Percentiles rank a stretch among this genome's conserved stretches.
phyloP scores from a whole-genome alignment of 2,113 vertebrate genomes.

The Maccullochella peelii region DNA sequence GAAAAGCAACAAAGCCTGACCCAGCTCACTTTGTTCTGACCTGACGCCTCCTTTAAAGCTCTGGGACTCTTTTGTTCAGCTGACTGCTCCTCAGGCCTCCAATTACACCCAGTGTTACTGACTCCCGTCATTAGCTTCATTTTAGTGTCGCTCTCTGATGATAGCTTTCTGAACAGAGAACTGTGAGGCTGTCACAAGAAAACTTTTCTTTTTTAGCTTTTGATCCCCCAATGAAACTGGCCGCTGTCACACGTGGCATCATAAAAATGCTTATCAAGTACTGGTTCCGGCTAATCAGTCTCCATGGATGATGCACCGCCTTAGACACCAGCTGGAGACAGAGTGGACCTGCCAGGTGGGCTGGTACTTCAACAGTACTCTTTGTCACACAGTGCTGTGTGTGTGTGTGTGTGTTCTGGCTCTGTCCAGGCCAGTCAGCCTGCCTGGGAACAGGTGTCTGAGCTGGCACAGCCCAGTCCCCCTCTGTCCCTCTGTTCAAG shows the following conservation, averaged over 20 bases:
- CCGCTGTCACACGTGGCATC: neutral
- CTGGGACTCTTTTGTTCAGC: conserved; percentile 5
- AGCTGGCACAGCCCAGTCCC: neutral
- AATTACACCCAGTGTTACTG: conserved; percentile 16
- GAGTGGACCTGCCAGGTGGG: neutral
- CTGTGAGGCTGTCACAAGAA: neutral
- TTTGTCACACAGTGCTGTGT: neutral
- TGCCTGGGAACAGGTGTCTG: neutral
- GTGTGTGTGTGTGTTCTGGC: neutral
- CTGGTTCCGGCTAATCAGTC: neutral
- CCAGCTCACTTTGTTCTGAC: conserved; percentile 6
- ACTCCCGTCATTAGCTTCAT: conserved; percentile 17
- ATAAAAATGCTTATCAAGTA: neutral
- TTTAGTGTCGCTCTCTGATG: neutral
- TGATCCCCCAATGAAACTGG: neutral
- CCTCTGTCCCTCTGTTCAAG: neutral
- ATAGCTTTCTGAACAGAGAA: neutral
- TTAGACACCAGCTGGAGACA: neutral
- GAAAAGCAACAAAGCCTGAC: conserved; percentile 17
- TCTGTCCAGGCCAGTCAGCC: neutral
- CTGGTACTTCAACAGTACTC: neutral
- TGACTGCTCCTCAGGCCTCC: conserved; percentile 10
- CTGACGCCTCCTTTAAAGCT: conserved; percentile 20
- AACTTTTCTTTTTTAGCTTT: neutral
- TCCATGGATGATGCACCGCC: neutral